These are phyloP conservation scores for Heliconius hewitsoni DNA, from an alignment of 1,140 invertebrate genomes.

Conservation along the genomic window DNA sequence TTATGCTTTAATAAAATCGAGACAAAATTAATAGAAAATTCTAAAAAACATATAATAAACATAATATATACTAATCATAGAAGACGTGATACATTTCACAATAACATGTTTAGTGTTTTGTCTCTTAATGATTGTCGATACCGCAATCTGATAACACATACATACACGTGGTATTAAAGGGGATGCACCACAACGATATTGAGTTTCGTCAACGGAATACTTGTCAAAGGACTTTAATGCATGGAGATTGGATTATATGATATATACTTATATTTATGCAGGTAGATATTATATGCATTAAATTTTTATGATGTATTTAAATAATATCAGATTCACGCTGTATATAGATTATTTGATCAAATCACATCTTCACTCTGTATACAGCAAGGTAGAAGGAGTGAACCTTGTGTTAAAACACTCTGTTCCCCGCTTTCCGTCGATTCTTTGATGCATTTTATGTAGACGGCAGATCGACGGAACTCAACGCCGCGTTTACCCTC, in stretches of 20 bases:
- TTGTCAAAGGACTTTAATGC: slow-evolving; percentile 23
- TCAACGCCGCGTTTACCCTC: too few species aligned
- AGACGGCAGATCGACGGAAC: too few species aligned
- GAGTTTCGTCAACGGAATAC: slow-evolving; percentile 30
- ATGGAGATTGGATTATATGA: slow-evolving; percentile 18
- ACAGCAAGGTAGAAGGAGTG: too few species aligned
- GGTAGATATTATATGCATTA: neutral
- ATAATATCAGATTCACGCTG: too few species aligned
- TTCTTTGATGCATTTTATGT: too few species aligned
- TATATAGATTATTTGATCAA: too few species aligned
- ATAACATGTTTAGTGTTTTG: neutral
- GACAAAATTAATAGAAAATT: neutral
- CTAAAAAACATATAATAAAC: neutral
- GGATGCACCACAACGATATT: slow-evolving; percentile 34
- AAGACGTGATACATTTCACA: neutral
- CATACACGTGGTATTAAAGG: neutral
- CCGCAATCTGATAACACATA: slow-evolving; percentile 24
- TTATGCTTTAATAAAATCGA: neutral
- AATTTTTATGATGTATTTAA: neutral
- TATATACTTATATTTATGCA: neutral
- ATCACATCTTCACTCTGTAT: too few species aligned
- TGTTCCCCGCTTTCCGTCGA: too few species aligned
- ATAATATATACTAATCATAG: neutral
- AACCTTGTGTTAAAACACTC: too few species aligned
- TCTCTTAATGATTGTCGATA: slow-evolving; percentile 24